Conservation (phyloP, 2,888 invertebrate genomes). For the Nymphalis c-album region DNA sequence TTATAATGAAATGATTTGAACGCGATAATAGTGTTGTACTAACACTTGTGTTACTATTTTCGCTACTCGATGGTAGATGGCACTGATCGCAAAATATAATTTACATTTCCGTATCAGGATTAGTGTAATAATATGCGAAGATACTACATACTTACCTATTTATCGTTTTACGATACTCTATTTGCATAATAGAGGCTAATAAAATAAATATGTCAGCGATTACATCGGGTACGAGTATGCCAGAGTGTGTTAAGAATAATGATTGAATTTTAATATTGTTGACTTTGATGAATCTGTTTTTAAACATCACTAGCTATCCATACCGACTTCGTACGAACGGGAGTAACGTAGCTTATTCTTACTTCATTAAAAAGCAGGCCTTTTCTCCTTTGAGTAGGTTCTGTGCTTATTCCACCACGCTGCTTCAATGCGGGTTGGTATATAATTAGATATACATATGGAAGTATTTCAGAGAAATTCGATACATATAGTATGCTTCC, state of each 20-base stretch:
- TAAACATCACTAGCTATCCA: too few relatives aligned
- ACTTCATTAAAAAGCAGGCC: too few relatives aligned
- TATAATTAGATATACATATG: too few relatives aligned
- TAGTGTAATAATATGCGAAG: background rate
- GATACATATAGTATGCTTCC: too few relatives aligned
- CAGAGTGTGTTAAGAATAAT: background rate
- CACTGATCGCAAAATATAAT: constrained; percentile 38
- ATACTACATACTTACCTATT: background rate
- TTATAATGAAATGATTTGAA: constrained; percentile 41
- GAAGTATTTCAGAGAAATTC: too few relatives aligned
- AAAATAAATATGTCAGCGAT: constrained; percentile 5
- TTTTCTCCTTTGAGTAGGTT: too few relatives aligned
- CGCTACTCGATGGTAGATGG: constrained; percentile 57
- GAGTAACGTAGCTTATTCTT: too few relatives aligned
- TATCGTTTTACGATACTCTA: background rate
- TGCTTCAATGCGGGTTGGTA: too few relatives aligned
- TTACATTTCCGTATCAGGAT: background rate
- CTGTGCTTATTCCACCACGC: too few relatives aligned
- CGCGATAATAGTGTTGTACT: constrained; percentile 17
- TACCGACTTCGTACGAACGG: too few relatives aligned
- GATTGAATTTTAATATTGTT: background rate
- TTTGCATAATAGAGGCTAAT: constrained; percentile 7
- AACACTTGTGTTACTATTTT: constrained; percentile 28
- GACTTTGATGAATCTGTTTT: background rate
- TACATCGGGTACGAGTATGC: background rate